Base-by-base conservation (phyloP, 2,113 vertebrate genomes). In the Enhydra lutris region DNA sequence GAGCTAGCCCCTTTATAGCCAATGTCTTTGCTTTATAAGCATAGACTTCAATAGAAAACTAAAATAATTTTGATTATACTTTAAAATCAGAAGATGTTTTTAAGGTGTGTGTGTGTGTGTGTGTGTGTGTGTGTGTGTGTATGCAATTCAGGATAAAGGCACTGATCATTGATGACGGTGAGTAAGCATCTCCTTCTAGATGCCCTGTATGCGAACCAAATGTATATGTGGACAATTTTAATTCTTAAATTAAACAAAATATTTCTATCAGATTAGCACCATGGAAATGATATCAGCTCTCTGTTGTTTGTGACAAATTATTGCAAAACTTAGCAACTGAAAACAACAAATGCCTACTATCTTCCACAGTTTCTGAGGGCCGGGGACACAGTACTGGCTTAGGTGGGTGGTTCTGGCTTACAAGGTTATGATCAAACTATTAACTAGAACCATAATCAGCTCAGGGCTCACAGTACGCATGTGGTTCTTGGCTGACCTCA, bases 41-140 rank as follows among this genome's bases (percentile, higher is more conserved):
- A 92, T 23, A 87, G 34, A 76, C 23, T 39, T 42, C 36, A 89
- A 84, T 14, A 80, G 76, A 92, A 89, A 89, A 61, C 29, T n/a
- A 59, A 87, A 93, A 18, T 81, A 85, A 69, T 83, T 86, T 74
- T 74, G 7, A 82, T 13, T 29, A 9, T 63, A 65, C n/a, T 74
- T 65, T 52, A 59, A 96, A 88, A 17, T 18, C 13, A 79, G 94
- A 76, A 18, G 3, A 8, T 13, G 52, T 61, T 71, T 84, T 95
- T 88, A 67, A 90, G 23, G 5, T 42, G 67, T 69, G 47, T 50
- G 47, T 50, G 11, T 47, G 45, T 47, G 47, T 39, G 39, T 39
- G 47, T 63, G 4, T 63, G 0, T 63, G 5, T 42, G 73, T 69
- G 47, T 50, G 47, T 50, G 47, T 63, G 4, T 63, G 0, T 63